A percentile compares a stretch with the other conserved stretches of the same genome.
These are phyloP conservation scores for Parotia lawesii DNA, from an alignment of 2,113 vertebrate species.

Conservation along the genomic window DNA sequence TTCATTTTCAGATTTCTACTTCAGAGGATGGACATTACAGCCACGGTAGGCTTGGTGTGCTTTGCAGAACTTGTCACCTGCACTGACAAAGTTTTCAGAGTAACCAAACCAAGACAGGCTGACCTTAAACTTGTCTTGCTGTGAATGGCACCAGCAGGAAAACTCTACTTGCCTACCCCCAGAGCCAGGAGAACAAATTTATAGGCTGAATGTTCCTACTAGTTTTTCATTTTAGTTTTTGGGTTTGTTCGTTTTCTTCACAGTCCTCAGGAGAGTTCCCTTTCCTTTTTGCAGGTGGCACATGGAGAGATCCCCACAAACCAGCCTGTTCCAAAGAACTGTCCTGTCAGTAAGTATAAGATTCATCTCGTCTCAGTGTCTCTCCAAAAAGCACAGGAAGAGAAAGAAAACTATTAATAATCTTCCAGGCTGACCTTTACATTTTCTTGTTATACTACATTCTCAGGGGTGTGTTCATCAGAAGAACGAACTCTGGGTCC, in stretches of 20 bases:
- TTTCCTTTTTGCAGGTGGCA: neutral
- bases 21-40: neutral
- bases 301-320: neutral
- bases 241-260: neutral
- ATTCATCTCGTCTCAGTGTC: neutral
- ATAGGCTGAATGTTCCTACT: neutral
- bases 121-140: neutral
- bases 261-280: neutral
- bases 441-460: neutral
- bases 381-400: neutral
- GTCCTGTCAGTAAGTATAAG: neutral
- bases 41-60: neutral
- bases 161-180: neutral
- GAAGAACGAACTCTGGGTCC: neutral
- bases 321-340: neutral
- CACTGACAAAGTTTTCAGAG: neutral
- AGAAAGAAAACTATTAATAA: neutral
- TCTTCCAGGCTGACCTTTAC: conserved; percentile 19
- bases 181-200: neutral
- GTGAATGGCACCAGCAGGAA: neutral
- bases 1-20: neutral
- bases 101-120: neutral
- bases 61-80: neutral
- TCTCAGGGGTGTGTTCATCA: conserved; percentile 22
- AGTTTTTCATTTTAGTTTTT: neutral